Evolutionary conservation across 2,888 invertebrate species (phyloP), one percentile per base, ranked within the genome.

Genomic region (Mythimna vitellina): DNA sequence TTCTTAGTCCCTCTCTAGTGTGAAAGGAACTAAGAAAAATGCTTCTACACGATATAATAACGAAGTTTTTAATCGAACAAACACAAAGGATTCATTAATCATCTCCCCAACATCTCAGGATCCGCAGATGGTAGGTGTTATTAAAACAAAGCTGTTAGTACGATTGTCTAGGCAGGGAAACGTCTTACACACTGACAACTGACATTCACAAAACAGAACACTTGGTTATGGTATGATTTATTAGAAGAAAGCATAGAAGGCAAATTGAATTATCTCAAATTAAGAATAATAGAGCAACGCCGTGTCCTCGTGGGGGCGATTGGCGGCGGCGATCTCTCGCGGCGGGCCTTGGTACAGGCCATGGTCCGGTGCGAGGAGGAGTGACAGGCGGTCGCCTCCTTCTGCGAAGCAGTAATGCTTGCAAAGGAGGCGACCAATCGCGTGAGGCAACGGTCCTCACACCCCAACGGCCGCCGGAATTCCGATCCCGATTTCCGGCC

Each of bases 51-150:
- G 17, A 42, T 29, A 22, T 35, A 29, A 51, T 1, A 14, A 1
- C 12, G 0, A 58, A 17, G 1, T 20, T 22, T 58, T 60, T 35
- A 38, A 29, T 61, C 38, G 38, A 38, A 68, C 12, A 29, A 38
- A 22, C 22, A 60, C 14, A 53, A 64, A 9, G 25, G 38, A 1
- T 49, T 32, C 3, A 42, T 51, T 25, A 46, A 75, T 76, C 57
- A 69, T 58, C 46, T 61, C 1, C 46, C 8, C 10, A 38, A 49
- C 49, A 65, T 65, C 65, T 64, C 65, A 75, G n/a, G 62, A 60
- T 56, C 51, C n/a, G 22, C 79, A 79, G 71, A 81, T 81, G 81
- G 64, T 35, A 17, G 29, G 12, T 81, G 68, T 82, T 82, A 73
- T 78, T 65, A 62, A 68, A 80, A 80, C 78, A 78, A 62, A 1